These are phyloP conservation scores for Temnothorax curvispinosus DNA, from an alignment of 1,140 invertebrate species.

Conservation along the genomic window DNA sequence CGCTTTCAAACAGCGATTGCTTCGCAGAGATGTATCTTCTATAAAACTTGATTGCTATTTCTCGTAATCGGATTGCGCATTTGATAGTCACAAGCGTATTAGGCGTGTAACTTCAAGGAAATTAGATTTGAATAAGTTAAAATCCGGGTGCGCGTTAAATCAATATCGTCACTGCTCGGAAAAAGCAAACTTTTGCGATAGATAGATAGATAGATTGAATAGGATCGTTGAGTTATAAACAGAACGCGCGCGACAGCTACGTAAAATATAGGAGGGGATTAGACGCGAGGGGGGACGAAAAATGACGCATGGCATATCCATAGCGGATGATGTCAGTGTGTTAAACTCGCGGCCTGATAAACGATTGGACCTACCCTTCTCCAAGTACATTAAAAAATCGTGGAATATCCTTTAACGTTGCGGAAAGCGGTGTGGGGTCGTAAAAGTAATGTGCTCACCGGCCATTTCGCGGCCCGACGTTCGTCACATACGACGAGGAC, in stretches of 20 bases:
- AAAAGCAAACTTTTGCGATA: conserved; percentile 47
- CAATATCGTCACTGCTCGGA: conserved; percentile 52
- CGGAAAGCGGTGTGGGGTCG: background rate
- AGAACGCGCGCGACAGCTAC: conserved; percentile 8
- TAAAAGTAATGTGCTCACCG: conserved; percentile 85
- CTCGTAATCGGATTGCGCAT: conserved; percentile 24
- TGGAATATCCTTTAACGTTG: conserved; percentile 48
- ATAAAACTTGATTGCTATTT: conserved; percentile 34
- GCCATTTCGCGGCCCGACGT: conserved; percentile 88
- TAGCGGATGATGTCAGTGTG: conserved; percentile 42
- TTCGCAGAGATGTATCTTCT: conserved; percentile 29
- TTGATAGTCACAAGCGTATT: conserved; percentile 28
- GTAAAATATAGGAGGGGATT: conserved; percentile 20
- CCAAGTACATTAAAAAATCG: conserved; percentile 49
- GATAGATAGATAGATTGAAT: conserved; percentile 13
- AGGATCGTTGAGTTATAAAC: conserved; percentile 62
- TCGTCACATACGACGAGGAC: conserved; percentile 88
- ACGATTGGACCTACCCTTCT: conserved; percentile 24
- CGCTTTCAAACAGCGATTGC: background rate
- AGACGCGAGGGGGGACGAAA: background rate
- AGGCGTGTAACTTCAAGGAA: conserved; percentile 37
- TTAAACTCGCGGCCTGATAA: conserved; percentile 46
- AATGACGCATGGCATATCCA: background rate
- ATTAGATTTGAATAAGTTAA: conserved; percentile 60
- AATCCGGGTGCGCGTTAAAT: conserved; percentile 43